A percentile compares a stretch with the other conserved stretches of the same genome.
Conservation (phyloP, 2,113 vertebrate genomes). For the Calypte anna region DNA sequence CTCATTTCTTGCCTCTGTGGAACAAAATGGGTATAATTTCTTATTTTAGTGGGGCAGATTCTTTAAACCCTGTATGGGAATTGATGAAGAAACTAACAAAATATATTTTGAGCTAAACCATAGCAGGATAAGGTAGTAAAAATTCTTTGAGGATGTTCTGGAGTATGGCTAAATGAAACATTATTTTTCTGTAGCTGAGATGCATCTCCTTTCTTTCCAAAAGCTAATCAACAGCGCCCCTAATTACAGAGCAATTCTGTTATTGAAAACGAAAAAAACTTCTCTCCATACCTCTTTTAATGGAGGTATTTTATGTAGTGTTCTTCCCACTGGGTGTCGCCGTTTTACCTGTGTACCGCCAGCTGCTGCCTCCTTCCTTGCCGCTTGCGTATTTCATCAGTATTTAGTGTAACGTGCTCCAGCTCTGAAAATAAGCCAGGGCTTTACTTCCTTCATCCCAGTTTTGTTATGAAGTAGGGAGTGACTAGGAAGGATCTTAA, state of each 20-base stretch:
- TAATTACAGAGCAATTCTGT: background rate
- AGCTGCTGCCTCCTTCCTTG: background rate
- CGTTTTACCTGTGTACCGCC: conserved; percentile 24
- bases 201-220: background rate
- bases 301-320: background rate
- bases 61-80: background rate
- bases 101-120: background rate
- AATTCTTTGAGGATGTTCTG: background rate
- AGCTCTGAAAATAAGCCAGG: background rate
- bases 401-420: background rate
- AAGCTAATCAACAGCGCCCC: background rate
- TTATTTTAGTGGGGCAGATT: background rate
- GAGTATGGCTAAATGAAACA: background rate
- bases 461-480: background rate
- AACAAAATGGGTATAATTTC: background rate
- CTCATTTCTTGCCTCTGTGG: background rate
- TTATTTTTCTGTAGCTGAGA: background rate
- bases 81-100: background rate
- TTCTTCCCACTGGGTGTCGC: conserved; percentile 76
- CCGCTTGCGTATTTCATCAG: background rate
- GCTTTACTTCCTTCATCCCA: background rate
- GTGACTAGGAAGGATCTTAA: background rate
- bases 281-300: background rate
- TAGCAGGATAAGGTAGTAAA: background rate
- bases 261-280: background rate